phyloP scores from a whole-genome alignment of 1,140 invertebrate species.

The Aphidius ervi region DNA sequence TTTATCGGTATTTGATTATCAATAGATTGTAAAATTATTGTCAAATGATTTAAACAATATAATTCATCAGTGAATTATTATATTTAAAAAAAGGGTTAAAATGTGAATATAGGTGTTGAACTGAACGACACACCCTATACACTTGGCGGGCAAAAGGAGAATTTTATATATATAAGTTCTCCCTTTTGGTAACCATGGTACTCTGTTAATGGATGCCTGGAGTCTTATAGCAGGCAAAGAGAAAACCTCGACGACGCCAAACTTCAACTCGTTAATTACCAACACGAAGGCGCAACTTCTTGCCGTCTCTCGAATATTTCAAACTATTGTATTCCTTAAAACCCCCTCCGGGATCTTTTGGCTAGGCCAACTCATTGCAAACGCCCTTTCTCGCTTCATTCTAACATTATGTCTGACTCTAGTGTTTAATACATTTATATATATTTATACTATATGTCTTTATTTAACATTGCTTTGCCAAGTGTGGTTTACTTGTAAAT shows the following conservation, averaged over 20 bases:
- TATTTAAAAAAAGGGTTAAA: conserved; percentile 1
- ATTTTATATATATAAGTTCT: conserved; percentile 24
- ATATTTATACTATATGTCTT: conserved; percentile 5
- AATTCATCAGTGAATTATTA: background rate
- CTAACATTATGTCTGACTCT: conserved; percentile 4
- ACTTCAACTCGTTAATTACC: conserved; percentile 57
- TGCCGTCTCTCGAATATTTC: conserved; percentile 54
- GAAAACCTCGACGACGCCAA: conserved; percentile 46
- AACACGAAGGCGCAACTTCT: conserved; percentile 52
- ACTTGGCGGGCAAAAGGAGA: conserved; percentile 51
- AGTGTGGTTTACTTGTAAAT: background rate
- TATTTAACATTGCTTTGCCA: conserved; percentile 8
- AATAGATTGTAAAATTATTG: no score
- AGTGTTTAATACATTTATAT: conserved; percentile 6
- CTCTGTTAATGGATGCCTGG: conserved; percentile 53
- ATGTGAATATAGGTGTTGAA: conserved; percentile 31
- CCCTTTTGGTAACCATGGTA: conserved; percentile 39
- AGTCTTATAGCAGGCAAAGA: conserved; percentile 27
- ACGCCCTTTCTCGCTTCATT: conserved; percentile 6
- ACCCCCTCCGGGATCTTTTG: conserved; percentile 32
- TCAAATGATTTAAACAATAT: no score
- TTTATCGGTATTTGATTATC: no score
- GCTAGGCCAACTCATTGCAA: conserved; percentile 6
- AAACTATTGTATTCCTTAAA: conserved; percentile 54
- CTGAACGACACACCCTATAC: conserved; percentile 26